Conservation (phyloP, 1,140 invertebrate genomes). For the Armadillidium nasatum region DNA sequence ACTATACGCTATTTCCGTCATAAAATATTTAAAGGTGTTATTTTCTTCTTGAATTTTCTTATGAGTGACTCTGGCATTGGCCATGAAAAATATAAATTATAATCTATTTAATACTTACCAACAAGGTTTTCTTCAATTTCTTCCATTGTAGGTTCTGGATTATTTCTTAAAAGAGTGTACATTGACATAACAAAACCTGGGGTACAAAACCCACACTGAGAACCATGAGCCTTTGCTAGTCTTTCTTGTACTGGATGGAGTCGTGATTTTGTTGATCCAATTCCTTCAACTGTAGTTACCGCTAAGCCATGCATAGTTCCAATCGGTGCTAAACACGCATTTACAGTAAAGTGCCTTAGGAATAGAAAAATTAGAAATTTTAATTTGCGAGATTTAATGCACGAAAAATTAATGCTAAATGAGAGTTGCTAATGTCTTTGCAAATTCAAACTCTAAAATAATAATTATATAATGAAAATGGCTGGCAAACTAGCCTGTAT, state of each 20-base stretch:
- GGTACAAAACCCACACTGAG: slow-evolving; percentile 84
- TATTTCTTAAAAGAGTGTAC: slow-evolving; percentile 71
- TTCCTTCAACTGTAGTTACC: slow-evolving; percentile 80
- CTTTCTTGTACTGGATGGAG: slow-evolving; percentile 59
- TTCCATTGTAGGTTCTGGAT: slow-evolving; percentile 51
- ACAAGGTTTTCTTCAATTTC: slow-evolving; percentile 24
- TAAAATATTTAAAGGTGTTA: no score
- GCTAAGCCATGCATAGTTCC: slow-evolving; percentile 76
- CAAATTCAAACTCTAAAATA: no score
- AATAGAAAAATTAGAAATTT: no score
- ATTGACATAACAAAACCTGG: slow-evolving; percentile 94
- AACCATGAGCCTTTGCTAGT: slow-evolving; percentile 69
- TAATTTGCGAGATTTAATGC: no score
- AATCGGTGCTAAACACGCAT: slow-evolving; percentile 80
- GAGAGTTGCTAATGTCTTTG: no score
- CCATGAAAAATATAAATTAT: no score
- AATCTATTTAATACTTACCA: not conserved
- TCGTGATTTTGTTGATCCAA: slow-evolving; percentile 48
- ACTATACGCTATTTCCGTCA: no score
- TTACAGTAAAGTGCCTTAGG: slow-evolving; percentile 72
- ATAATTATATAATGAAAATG: no score
- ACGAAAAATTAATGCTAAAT: no score
- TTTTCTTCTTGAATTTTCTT: no score
- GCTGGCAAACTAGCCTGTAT: no score
- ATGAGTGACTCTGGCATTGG: no score